Evolutionary conservation across 2,113 vertebrate genomes (phyloP), one percentile per base, ranked within the genome.

Genomic region (Herpailurus yagouaroundi): DNA sequence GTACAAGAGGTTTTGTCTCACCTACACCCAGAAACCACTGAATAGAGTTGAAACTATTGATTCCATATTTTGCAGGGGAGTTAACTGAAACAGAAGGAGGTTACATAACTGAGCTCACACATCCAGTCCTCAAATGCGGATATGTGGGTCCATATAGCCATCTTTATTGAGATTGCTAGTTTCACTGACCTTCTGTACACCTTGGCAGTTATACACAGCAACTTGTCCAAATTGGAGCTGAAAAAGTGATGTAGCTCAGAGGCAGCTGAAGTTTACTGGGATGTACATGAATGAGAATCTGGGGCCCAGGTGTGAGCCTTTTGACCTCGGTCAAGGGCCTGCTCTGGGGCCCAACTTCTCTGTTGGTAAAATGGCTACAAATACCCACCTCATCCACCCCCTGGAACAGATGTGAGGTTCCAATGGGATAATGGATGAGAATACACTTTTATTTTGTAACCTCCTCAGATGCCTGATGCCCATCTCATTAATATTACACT

Each of bases 401-500:
- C n/a, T n/a, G 21, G 48, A 27, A 73, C 79, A 74, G 38, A 85
- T 14, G 3, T n/a, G 82, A 82, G 45, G 38, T 76, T 82, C n/a
- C n/a, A 55, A 12, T 33, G 41, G 45, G 27, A 76, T 89, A 81
- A 80, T 31, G 5, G 63, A 73, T 31, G 60, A 82, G 71, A 93
- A 94, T 81, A 66, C 1, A n/a, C 21, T 91, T 66, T 71, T 13
- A n/a, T 88, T 95, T 91, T 57, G 19, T 45, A 69, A 90, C 45
- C 57, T 45, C 41, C 83, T 91, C 89, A 73, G 60, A 93, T 60
- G 71, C 48, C 68, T 31, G 69, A 73, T 50, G 55, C 60, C 66
- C 4, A 50, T 83, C 81, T 93, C 81, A 73, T 95, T 91, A 95
- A 89, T 85, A 95, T 91, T 45, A 89, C 4, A 13, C 33, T 38